phyloP scores from a whole-genome alignment of 2,797 vertebrate genomes.

The Darevskia nairensis region DNA sequence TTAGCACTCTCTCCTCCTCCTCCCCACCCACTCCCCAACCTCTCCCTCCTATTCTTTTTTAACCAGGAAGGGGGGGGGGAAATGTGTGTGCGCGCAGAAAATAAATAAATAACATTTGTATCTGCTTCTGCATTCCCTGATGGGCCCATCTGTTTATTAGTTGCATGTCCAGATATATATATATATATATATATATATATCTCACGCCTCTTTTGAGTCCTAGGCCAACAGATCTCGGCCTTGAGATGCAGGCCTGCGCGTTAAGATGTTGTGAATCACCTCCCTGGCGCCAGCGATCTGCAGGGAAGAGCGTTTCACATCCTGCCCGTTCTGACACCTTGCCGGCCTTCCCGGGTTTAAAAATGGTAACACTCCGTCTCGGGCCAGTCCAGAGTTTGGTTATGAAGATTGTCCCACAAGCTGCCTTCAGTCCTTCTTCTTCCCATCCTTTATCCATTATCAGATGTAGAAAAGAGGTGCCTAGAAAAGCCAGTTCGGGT shows the following conservation, averaged over 20 bases:
- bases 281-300: constrained; percentile 17
- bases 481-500: too few relatives aligned
- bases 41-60: constrained; percentile 1
- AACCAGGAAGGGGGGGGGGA: background rate
- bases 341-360: background rate
- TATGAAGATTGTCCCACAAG: background rate
- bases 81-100: too few relatives aligned
- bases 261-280: constrained; percentile 46
- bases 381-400: background rate
- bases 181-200: background rate
- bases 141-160: constrained; percentile 26
- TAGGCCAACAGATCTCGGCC: constrained; percentile 48
- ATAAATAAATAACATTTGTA: background rate
- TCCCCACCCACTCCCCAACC: background rate
- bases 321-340: constrained; percentile 47
- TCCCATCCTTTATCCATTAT: too few relatives aligned
- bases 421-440: background rate
- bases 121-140: background rate
- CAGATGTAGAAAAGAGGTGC: background rate
- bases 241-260: constrained; percentile 65
- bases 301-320: constrained; percentile 53
- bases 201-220: constrained; percentile 49
- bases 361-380: background rate
- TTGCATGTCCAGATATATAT: background rate
- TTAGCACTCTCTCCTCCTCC: constrained; percentile 6